phyloP scores from a whole-genome alignment of 2,113 vertebrate genomes.

The Vulpes lagopus region DNA sequence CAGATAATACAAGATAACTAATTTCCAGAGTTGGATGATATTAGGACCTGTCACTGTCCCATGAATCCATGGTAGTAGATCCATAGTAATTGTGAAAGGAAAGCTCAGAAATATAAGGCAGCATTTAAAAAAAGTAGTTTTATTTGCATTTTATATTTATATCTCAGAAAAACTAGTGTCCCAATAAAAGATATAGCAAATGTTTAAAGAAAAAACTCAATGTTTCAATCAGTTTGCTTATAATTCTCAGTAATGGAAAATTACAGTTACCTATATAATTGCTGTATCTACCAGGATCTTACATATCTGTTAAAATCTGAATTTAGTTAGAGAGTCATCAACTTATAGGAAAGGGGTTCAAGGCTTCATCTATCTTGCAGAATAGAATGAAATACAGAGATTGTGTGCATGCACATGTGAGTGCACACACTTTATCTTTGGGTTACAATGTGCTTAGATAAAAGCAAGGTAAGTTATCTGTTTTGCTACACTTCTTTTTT shows the following conservation, averaged over 20 bases:
- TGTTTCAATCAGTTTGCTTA: background rate
- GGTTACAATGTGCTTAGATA: background rate
- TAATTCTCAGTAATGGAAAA: constrained; percentile 12
- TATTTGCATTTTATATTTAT: background rate
- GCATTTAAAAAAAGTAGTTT: background rate
- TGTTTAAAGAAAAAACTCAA: background rate
- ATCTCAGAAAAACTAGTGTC: background rate
- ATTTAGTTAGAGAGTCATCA: background rate
- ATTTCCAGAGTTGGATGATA: background rate
- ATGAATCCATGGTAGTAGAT: background rate
- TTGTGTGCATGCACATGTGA: background rate
- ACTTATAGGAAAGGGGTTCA: background rate
- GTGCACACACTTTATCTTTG: background rate
- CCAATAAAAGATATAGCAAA: background rate
- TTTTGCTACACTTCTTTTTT: background rate
- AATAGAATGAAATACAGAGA: background rate
- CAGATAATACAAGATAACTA: background rate
- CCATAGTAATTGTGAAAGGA: background rate
- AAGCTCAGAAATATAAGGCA: background rate
- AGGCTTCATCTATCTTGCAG: background rate
- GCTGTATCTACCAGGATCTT: background rate
- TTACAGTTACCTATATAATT: background rate
- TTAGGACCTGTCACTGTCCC: background rate
- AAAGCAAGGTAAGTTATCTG: background rate
- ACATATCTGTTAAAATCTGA: background rate